phyloP scores from a whole-genome alignment of 2,888 invertebrate genomes.

The Orgyia antiqua region DNA sequence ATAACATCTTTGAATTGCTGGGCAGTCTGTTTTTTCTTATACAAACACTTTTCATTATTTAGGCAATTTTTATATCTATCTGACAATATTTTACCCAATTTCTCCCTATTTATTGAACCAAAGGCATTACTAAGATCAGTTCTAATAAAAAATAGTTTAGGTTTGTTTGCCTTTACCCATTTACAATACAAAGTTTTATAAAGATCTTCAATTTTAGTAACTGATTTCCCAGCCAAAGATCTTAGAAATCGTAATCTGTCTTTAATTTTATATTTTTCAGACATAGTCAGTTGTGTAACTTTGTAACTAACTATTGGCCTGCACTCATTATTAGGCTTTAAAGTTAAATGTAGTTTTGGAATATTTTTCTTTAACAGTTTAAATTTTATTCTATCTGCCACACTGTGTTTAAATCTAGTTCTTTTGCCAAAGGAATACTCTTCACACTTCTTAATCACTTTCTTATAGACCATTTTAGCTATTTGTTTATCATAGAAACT shows the following conservation, averaged over 20 bases:
- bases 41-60: constrained; percentile 38
- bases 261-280: constrained; percentile 53
- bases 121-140: constrained; percentile 70
- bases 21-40: constrained; percentile 45
- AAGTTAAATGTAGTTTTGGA: constrained; percentile 56
- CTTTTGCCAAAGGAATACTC: constrained; percentile 41
- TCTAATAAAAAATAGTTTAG: constrained; percentile 66
- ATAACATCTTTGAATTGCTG: constrained; percentile 53
- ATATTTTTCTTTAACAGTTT: constrained; percentile 42
- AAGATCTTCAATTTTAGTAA: constrained; percentile 43
- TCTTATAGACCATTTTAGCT: constrained; percentile 43
- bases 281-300: constrained; percentile 29
- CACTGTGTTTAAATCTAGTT: constrained; percentile 33
- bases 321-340: constrained; percentile 54
- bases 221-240: constrained; percentile 35
- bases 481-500: constrained; percentile 61
- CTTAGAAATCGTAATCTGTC: constrained; percentile 51
- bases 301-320: constrained; percentile 65
- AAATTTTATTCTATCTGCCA: constrained; percentile 32
- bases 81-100: constrained; percentile 48
- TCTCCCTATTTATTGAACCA: constrained; percentile 59
- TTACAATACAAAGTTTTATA: constrained; percentile 38
- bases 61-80: constrained; percentile 43
- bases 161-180: constrained; percentile 50
- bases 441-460: constrained; percentile 45